Evolutionary conservation across 1,140 invertebrate genomes (phyloP), one percentile per base, ranked within the genome.

Genomic region (Hylaeus anthracinus): DNA sequence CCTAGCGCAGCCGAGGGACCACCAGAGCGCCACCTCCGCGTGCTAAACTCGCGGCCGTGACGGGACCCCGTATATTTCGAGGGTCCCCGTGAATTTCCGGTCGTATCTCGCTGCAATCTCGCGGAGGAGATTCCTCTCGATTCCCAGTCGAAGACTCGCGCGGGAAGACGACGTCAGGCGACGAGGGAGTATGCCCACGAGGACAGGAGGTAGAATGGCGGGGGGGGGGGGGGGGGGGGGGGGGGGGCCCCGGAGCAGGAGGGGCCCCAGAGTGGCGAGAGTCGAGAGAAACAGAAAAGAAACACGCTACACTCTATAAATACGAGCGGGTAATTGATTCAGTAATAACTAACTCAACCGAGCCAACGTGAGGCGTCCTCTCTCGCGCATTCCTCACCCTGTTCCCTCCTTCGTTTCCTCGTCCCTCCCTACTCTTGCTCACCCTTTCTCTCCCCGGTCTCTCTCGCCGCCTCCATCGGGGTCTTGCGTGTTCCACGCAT

Each of bases 281-380:
- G 64, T 39, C 51, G 82, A 79, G 79, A 82, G 79, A 81, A 75
- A 73, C 65, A 64, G 79, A 82, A 90, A 89, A 90, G 85, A 87
- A 92, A 92, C 91, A 91, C 87, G 90, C 90, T 92, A 91, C 90
- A 92, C 91, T 89, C 91, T 91, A 92, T 92, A 92, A 92, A 92
- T 92, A 92, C 90, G 87, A 85, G 66, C 85, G 90, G 86, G 92
- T 92, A 92, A 92, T 92, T 92, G 92, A 92, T 92, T 92, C 92
- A 88, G 91, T 92, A 92, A 92, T 92, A 92, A 92, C 91, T 92
- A 92, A 92, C 92, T 92, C 92, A 92, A 90, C 84, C 86, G 83
- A 88, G 83, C 84, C 85, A 80, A 78, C 82, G 74, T 81, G 72
- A 72, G 76, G 37, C 73, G 78, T 79, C 66, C 69, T 80, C 64